Evolutionary conservation across 30 jellyfish, hydroid and myxozoan species (phyloP).

Genomic region (Turritopsis rubra): DNA sequence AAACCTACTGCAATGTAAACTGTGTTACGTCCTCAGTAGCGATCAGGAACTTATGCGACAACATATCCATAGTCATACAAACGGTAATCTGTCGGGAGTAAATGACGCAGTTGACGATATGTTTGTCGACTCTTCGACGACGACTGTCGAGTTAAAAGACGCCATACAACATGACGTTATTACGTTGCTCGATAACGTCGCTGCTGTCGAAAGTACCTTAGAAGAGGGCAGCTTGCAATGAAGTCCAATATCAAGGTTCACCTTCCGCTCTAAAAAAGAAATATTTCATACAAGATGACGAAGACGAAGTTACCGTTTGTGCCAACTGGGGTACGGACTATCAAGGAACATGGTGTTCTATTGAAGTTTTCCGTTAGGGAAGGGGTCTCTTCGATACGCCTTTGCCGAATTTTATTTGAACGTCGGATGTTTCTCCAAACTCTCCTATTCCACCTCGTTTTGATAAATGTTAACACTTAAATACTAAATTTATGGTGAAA

Average conservation of each 20-base stretch:
- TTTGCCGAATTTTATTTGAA: no score
- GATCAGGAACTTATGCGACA: constrained; percentile 1
- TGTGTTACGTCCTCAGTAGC: background rate
- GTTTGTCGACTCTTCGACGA: background rate
- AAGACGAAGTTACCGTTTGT: no score
- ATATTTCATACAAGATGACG: no score
- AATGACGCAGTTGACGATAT: background rate
- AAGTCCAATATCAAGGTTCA: background rate
- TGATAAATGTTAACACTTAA: no score
- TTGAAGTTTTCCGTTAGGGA: no score
- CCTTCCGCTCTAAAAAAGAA: background rate
- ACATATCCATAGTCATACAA: background rate
- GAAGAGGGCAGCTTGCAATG: background rate
- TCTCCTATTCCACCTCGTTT: no score
- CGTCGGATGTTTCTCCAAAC: no score
- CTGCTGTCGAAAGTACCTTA: background rate
- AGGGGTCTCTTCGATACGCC: no score
- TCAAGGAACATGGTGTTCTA: no score
- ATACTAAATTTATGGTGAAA: no score
- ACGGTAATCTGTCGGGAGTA: background rate
- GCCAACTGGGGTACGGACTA: no score
- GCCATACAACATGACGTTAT: background rate
- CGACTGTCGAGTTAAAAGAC: background rate
- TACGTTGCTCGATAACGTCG: background rate
- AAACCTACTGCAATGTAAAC: background rate